phyloP scores from a whole-genome alignment of 2,888 invertebrate species.

The Polymixis lichenea region DNA sequence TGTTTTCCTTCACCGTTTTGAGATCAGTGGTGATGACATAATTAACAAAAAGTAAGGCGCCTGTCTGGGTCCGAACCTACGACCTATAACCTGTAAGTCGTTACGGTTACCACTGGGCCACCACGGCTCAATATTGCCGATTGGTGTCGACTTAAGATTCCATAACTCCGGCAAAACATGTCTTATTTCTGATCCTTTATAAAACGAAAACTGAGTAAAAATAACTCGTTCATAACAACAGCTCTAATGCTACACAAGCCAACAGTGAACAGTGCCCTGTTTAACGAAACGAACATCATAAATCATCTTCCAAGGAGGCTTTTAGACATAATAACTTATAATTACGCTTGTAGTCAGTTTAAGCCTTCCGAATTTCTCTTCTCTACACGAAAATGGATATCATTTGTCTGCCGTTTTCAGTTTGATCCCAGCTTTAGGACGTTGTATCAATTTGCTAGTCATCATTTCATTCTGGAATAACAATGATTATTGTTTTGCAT shows the following conservation, averaged over 20 bases:
- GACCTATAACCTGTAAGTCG: too few species aligned
- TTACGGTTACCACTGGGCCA: too few species aligned
- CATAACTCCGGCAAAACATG: background rate
- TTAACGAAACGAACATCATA: slow-evolving; percentile 68
- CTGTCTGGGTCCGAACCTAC: too few species aligned
- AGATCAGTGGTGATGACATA: too few species aligned
- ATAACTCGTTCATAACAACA: slow-evolving; percentile 19
- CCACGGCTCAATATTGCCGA: background rate
- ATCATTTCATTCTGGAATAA: slow-evolving; percentile 33
- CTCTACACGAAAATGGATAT: slow-evolving; percentile 71
- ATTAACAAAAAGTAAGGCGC: too few species aligned
- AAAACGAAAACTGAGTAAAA: background rate
- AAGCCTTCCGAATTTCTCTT: slow-evolving; percentile 69
- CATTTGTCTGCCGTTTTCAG: slow-evolving; percentile 71
- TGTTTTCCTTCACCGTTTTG: too few species aligned
- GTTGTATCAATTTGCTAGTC: slow-evolving; percentile 50
- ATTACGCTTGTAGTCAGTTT: slow-evolving; percentile 75
- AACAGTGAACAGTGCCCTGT: slow-evolving; percentile 42
- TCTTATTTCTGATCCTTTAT: background rate
- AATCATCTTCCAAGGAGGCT: slow-evolving; percentile 70
- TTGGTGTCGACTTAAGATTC: background rate
- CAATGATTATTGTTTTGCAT: slow-evolving; percentile 21
- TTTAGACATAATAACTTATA: slow-evolving; percentile 76
- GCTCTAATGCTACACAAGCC: slow-evolving; percentile 13
- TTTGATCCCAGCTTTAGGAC: slow-evolving; percentile 38